Evolutionary conservation across 1,140 invertebrate species (phyloP).

Genomic region (Drosophila triauraria): DNA sequence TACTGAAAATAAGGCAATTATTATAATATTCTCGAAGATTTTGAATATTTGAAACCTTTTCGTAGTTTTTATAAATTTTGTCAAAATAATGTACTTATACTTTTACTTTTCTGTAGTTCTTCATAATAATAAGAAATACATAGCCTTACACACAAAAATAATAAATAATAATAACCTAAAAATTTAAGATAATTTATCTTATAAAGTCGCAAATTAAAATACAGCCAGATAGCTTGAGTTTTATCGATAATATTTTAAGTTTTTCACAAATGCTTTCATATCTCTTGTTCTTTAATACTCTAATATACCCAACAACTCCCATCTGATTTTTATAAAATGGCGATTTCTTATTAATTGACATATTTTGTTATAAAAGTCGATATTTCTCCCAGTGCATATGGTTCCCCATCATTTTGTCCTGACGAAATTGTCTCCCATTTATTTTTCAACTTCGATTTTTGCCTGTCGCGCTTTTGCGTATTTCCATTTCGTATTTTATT

Average conservation of each 20-base stretch:
- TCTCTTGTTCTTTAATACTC: no score
- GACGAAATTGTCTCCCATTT: slow-evolving; percentile 73
- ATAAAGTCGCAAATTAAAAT: no score
- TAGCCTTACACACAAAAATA: no score
- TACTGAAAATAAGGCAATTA: not conserved
- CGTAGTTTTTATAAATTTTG: not conserved
- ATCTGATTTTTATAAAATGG: no score
- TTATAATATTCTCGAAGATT: not conserved
- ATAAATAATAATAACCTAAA: no score
- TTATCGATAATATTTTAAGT: no score
- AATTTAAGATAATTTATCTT: no score
- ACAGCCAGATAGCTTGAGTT: no score
- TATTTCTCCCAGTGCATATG: not conserved
- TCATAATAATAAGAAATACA: no score
- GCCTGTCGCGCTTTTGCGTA: slow-evolving; percentile 53
- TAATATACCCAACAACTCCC: no score
- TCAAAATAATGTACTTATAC: not conserved
- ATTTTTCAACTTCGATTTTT: slow-evolving; percentile 84
- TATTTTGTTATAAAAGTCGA: not conserved
- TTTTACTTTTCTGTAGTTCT: no score
- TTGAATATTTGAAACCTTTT: not conserved
- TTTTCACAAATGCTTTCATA: no score
- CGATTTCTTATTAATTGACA: not conserved
- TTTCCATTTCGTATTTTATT: slow-evolving; percentile 32
- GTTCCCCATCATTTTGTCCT: slow-evolving; percentile 7